Base-by-base conservation (phyloP, 1,140 invertebrate genomes). In the Saccostrea echinata region DNA sequence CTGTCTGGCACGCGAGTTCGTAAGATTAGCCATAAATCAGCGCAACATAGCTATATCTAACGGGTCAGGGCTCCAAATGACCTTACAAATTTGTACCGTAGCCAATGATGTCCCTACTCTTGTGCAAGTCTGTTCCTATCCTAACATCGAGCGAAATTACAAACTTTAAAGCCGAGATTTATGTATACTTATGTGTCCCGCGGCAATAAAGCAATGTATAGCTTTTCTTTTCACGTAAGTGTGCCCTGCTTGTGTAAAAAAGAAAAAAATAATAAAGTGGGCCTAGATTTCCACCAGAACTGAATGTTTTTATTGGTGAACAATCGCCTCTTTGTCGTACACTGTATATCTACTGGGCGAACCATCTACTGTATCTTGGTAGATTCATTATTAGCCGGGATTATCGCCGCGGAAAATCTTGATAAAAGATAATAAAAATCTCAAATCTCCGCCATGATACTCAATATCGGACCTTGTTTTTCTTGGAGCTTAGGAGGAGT, bases 11-110 rank as follows among this genome's bases (percentile, higher is more conserved):
- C 68, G 68, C 68, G 68, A 76, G 30, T 76, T 76, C 30, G 68
- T 76, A 76, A 76, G 68, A 76, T 76, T 76, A 76, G 68, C 68
- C 68, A 76, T 76, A 76, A 76, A 76, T 76, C 68, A 76, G 27
- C 68, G 68, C 68, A 76, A 33, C 68, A 27, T 76, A 76, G 27
- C 27, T 76, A 76, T 27, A 76, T 13, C 68, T 33, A 76, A 76
- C 68, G 30, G 68, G 68, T 76, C 68, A 33, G 68, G 27, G 27
- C 27, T 76, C 68, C 68, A 18, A 30, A 33, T 76, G 68, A 76
- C 68, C 68, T 76, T 33, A 76, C 30, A 33, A 76, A 13, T 76
- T 27, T 76, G 68, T 76, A 33, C 68, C 27, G 30, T 33, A 76
- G 68, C 68, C 68, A 76, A 76, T 76, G 68, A 76, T 33, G 27